Evolutionary conservation across 2,797 vertebrate genomes (phyloP).

Genomic region (Siniperca undulata): DNA sequence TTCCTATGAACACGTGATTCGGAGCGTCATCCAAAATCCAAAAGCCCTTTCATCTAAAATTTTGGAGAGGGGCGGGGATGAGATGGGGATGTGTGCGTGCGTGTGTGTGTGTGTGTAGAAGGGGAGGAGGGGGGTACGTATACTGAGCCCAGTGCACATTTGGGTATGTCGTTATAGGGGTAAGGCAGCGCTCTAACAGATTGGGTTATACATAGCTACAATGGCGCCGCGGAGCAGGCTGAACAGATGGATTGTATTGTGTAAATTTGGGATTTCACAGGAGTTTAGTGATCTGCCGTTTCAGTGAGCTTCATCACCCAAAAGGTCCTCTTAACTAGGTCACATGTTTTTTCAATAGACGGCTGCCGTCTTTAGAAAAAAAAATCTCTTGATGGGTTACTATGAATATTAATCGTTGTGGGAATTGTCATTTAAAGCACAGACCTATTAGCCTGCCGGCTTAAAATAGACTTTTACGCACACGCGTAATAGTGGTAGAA

Average conservation of each 20-base stretch:
- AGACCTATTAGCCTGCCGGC: conserved; percentile 47
- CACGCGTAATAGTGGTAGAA: conserved; percentile 35
- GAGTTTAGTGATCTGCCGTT: conserved; percentile 53
- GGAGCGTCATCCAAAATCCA: conserved; percentile 88
- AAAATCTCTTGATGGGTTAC: conserved; percentile 47
- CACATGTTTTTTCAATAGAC: conserved; percentile 58
- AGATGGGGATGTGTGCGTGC: conserved; percentile 66
- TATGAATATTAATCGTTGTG: conserved; percentile 67
- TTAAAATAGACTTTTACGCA: conserved; percentile 74
- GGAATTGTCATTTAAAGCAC: conserved; percentile 73
- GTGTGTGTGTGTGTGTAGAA: conserved; percentile 33
- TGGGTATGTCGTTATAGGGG: conserved; percentile 73
- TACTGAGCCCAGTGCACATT: conserved; percentile 73
- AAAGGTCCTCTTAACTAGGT: conserved; percentile 66
- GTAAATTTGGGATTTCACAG: conserved; percentile 54
- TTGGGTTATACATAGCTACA: conserved; percentile 65
- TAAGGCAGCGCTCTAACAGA: conserved; percentile 47
- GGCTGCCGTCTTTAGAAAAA: conserved; percentile 38
- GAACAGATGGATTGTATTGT: conserved; percentile 57
- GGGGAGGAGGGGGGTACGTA: conserved; percentile 46
- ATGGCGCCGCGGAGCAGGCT: conserved; percentile 56
- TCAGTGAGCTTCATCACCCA: conserved; percentile 42
- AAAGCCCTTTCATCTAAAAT: conserved; percentile 88
- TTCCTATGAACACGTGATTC: conserved; percentile 87
- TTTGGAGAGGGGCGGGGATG: conserved; percentile 84